Evolutionary conservation across 2,113 vertebrate species (phyloP).

Genomic region (Hydrolagus affinis): DNA sequence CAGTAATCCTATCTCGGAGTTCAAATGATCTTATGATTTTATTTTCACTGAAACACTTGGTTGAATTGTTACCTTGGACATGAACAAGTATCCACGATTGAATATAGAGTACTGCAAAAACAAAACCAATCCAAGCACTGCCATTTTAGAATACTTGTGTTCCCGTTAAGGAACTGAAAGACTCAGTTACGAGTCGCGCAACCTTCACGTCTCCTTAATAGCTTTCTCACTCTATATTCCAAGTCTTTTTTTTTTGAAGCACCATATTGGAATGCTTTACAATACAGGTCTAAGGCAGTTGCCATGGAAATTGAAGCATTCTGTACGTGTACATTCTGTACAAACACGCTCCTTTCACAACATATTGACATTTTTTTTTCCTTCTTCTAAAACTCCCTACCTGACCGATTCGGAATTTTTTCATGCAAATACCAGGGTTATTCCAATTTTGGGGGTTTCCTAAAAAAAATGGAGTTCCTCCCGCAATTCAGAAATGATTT

Average conservation of each 20-base stretch:
- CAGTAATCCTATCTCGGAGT: background rate
- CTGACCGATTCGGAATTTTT: background rate
- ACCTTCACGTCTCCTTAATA: background rate
- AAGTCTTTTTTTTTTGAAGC: background rate
- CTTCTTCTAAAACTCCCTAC: background rate
- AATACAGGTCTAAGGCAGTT: background rate
- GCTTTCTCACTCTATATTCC: background rate
- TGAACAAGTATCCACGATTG: background rate
- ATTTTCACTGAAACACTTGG: background rate
- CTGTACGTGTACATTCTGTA: background rate
- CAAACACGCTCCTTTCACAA: background rate
- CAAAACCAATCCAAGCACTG: background rate
- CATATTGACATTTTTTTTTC: background rate
- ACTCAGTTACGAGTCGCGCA: background rate
- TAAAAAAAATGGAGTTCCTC: background rate
- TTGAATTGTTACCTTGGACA: background rate
- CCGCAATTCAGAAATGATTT: background rate
- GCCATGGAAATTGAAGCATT: constrained; percentile 5
- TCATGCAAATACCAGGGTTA: background rate
- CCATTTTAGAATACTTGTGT: background rate
- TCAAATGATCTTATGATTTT: background rate
- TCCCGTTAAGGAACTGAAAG: background rate
- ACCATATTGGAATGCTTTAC: too few relatives aligned
- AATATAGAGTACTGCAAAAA: background rate
- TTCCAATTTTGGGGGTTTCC: background rate